Evolutionary conservation across 1,140 invertebrate species (phyloP).

Genomic region (Drosophila serrata): DNA sequence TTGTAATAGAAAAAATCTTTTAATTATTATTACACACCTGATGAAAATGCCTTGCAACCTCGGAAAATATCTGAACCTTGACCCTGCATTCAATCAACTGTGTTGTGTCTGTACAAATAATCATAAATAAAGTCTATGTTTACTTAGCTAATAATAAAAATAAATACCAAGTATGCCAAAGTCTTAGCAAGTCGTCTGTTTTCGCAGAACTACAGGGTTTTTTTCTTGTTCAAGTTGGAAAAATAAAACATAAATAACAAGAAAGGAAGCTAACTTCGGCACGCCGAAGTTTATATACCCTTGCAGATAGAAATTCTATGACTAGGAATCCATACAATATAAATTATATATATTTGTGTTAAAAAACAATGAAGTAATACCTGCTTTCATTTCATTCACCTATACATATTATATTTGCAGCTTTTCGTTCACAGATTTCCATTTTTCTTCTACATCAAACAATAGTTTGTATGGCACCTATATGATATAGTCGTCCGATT

Average conservation of each 20-base stretch:
- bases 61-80: not conserved
- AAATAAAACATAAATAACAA: slow-evolving; percentile 33
- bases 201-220: not conserved
- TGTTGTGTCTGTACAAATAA: not conserved
- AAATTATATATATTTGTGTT: no score
- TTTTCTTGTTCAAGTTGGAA: slow-evolving; percentile 8
- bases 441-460: no score
- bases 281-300: no score
- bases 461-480: no score
- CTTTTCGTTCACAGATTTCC: no score
- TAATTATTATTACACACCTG: not conserved
- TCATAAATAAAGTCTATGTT: not conserved
- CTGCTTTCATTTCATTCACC: no score
- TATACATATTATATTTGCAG: no score
- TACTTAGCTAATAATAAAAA: not conserved
- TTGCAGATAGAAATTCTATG: no score
- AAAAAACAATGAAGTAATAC: no score
- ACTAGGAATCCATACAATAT: no score
- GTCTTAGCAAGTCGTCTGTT: not conserved
- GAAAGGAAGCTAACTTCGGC: no score
- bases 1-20: not conserved
- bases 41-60: not conserved
- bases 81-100: not conserved
- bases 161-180: not conserved
- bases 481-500: no score